Evolutionary conservation across 2,113 vertebrate genomes (phyloP), one percentile per base, ranked within the genome.

Genomic region (Heterotis niloticus): DNA sequence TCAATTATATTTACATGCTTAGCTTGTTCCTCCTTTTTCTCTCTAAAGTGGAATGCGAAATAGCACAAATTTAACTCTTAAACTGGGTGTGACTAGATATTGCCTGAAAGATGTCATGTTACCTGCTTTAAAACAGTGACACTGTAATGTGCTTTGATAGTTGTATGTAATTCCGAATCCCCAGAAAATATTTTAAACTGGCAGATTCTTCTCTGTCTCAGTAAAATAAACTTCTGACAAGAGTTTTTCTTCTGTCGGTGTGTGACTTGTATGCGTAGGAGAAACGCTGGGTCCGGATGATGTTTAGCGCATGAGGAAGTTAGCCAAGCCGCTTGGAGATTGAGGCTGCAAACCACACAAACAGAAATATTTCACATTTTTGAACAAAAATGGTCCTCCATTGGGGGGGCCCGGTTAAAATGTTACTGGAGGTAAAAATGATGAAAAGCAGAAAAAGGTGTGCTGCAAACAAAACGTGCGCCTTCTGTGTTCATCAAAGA

Each of bases 11-110:
- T 62, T 26, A 26, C 54, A 44, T 54, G 67, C 77, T 70, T 71
- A 71, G 56, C 57, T 57, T 78, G 65, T 1, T 59, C 51, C 18
- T 57, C 51, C 29, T 14, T 20, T n/a, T 69, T 28, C 54, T 70
- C 18, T 62, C 23, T 70, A 34, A 68, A 24, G 56, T 54, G 52
- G 64, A 28, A 65, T 29, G 26, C 16, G 69, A 69, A 26, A 68
- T 56, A 26, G 66, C 54, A 62, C 28, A 68, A 62, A 51, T 51
- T 62, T 17, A 54, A 78, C 29, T 23, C 28, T n/a, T n/a, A n/a
- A 78, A 56, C 29, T 57, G 1, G 28, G 26, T 68, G 69, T 34
- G 20, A 24, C 67, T 78, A 82, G 79, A 83, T 82, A 79, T 74
- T 28, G 69, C 69, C 69, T 52, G 54, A 72, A 72, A 44, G 34